phyloP scores from a whole-genome alignment of 1,140 invertebrate genomes.

The Hypothenemus hampei region DNA sequence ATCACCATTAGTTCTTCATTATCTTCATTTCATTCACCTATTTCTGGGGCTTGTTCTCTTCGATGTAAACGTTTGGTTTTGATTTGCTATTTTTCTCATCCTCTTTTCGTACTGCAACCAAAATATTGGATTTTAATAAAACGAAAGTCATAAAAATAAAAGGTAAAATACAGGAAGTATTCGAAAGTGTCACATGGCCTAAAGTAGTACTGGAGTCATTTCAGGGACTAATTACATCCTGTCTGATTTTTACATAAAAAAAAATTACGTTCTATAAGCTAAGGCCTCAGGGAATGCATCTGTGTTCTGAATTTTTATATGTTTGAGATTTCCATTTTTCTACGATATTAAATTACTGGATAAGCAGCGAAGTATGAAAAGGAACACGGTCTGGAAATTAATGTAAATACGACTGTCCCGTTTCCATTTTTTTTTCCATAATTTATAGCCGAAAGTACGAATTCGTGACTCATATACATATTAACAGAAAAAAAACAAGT shows the following conservation, averaged over 20 bases:
- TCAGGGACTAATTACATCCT: constrained; percentile 12
- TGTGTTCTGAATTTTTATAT: no score
- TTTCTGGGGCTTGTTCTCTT: constrained; percentile 35
- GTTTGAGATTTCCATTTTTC: no score
- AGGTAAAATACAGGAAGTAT: constrained; percentile 4
- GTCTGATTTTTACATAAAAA: background rate
- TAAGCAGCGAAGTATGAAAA: no score
- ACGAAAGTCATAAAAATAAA: constrained; percentile 1
- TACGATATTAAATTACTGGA: no score
- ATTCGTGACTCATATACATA: no score
- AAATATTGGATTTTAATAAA: constrained; percentile 15
- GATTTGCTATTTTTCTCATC: constrained; percentile 38
- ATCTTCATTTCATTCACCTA: no score
- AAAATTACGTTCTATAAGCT: background rate
- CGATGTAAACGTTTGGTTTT: constrained; percentile 51
- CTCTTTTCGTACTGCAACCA: constrained; percentile 40
- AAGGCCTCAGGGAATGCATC: background rate
- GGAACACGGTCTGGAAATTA: no score
- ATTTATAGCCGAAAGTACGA: no score
- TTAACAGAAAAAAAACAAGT: no score
- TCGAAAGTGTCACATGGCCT: constrained; percentile 12
- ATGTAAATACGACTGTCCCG: no score
- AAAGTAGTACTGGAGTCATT: constrained; percentile 7
- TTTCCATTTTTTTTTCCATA: no score
- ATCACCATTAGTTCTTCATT: no score